Base-by-base conservation (phyloP, 2,888 invertebrate species). In the Notodonta ziczac region DNA sequence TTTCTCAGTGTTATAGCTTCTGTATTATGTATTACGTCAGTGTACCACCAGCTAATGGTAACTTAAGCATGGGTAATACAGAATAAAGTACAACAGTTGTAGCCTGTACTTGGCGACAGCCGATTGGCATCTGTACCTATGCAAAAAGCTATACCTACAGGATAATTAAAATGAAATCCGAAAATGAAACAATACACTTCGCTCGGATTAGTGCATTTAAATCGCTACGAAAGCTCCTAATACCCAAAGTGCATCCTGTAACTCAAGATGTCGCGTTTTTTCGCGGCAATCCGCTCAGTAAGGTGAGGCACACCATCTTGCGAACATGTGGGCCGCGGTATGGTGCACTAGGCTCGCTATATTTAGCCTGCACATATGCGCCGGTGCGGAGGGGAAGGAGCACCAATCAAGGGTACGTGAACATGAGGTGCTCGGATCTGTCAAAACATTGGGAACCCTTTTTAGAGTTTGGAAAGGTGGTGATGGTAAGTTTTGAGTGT, bases 301-400 rank as follows among this genome's bases (percentile, higher is more conserved):
- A 89, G 88, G 80, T 86, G 88, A 89, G 77, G 80, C 82, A 66
- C 81, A 76, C 84, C 93, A 93, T 91, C 84, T 92, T 93, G 93
- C 85, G 76, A 89, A 88, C 92, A 92, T 92, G 85, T 92, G 91
- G 90, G 82, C 70, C 84, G 83, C 77, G 78, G 75, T 77, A 82
- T 77, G 83, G 81, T 82, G 79, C 79, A 80, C 78, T 78, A 78
- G 74, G 72, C 77, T 77, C 82, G 74, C 85, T 93, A 93, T 89
- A 91, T 93, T 88, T 93, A 93, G 90, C 83, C 74, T 66, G 69
- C 78, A 89, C 92, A 93, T 91, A 92, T 91, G 92, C 84, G 80
- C 81, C 82, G 74, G 70, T 72, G 73, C 60, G 59, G 70, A 81
- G 79, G 87, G 87, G 85, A 86, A 87, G 80, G 81, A 82, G 81